Conservation (phyloP, 2,888 invertebrate genomes). For the Anticlea derivata region DNA sequence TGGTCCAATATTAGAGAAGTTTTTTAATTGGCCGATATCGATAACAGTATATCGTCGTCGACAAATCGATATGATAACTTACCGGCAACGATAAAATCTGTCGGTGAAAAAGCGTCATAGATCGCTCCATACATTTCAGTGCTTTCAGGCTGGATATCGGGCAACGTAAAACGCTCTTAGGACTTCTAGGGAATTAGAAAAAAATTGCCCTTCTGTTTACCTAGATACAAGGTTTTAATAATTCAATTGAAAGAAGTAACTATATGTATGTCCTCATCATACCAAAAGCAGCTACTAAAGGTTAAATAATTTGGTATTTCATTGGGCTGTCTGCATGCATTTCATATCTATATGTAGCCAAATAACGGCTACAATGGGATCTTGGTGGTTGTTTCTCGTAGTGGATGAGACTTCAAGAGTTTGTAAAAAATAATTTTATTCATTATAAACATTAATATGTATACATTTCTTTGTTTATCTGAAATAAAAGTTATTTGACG, state of each 20-base stretch:
- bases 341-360: conserved; percentile 58
- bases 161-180: too few species aligned
- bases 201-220: background rate
- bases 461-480: conserved; percentile 79
- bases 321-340: conserved; percentile 66
- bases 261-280: background rate
- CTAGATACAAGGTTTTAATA: conserved; percentile 1
- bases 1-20: conserved; percentile 69
- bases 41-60: too few species aligned
- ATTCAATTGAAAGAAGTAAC: too few species aligned
- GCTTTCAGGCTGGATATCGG: too few species aligned
- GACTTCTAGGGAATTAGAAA: too few species aligned
- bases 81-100: too few species aligned
- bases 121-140: too few species aligned
- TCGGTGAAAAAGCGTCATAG: too few species aligned
- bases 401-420: conserved; percentile 67
- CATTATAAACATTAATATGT: conserved; percentile 68
- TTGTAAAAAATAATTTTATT: conserved; percentile 76
- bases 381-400: conserved; percentile 70
- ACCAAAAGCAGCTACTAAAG: conserved; percentile 31
- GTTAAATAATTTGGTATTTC: conserved; percentile 31
- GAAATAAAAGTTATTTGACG: conserved; percentile 81
- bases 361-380: conserved; percentile 67
- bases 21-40: too few species aligned
- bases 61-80: too few species aligned